These are phyloP conservation scores for Myotis vivesi DNA, from an alignment of 2,797 vertebrate species.

Conservation along the genomic window DNA sequence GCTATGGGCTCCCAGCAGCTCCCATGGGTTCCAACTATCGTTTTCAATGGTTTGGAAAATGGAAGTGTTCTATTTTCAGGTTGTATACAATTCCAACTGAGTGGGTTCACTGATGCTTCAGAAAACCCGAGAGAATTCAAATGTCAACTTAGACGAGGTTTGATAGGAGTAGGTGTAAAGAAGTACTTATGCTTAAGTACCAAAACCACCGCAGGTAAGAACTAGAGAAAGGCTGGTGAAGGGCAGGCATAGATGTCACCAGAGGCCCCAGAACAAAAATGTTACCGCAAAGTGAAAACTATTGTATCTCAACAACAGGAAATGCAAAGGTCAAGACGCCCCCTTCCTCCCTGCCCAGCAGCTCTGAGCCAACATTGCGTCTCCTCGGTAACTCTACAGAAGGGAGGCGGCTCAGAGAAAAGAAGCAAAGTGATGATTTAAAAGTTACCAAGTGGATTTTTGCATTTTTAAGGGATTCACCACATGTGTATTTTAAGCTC, in stretches of 20 bases:
- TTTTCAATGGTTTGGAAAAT: background rate
- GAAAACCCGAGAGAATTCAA: background rate
- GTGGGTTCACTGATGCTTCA: background rate
- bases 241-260: background rate
- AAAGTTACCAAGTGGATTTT: background rate
- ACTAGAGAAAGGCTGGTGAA: background rate
- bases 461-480: background rate
- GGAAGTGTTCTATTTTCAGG: background rate
- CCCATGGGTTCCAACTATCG: background rate
- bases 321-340: background rate
- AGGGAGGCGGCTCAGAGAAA: background rate
- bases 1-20: background rate
- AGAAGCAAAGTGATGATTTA: background rate
- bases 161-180: background rate
- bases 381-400: background rate
- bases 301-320: background rate
- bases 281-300: background rate
- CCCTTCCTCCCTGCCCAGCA: background rate
- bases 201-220: background rate
- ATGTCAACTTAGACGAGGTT: background rate
- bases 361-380: accelerated
- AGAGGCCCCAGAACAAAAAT: background rate
- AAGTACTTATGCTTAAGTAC: background rate
- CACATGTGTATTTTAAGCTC: background rate
- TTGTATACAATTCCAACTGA: background rate